A percentile compares a stretch with the other conserved stretches of the same genome.
Evolutionary conservation across 2,113 vertebrate species (phyloP).

Genomic region (Nestor notabilis): DNA sequence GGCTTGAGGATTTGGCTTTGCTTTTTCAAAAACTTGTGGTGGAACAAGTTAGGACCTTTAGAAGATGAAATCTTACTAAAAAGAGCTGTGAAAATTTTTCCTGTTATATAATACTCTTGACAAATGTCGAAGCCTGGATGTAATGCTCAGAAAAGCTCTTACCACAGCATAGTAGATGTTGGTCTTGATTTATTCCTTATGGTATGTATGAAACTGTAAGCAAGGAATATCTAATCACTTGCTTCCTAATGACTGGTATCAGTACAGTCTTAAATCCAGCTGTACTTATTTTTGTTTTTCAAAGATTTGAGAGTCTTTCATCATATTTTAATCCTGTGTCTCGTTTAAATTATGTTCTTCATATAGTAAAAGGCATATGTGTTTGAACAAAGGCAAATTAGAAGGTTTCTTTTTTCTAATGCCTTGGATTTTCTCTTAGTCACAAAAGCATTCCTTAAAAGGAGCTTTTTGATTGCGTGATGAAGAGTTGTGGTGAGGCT

Average conservation of each 20-base stretch:
- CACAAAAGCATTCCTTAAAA: slow-evolving; percentile 67
- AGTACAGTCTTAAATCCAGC: neutral
- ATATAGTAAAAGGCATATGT: neutral
- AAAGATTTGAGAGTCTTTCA: neutral
- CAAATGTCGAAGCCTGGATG: neutral
- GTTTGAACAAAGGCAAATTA: slow-evolving; percentile 33
- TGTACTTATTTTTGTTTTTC: neutral
- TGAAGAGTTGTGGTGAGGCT: slow-evolving; percentile 41
- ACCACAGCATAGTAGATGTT: neutral
- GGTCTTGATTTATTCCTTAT: neutral
- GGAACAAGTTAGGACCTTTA: neutral
- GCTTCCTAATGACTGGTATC: neutral
- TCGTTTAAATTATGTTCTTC: neutral
- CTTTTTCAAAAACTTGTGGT: neutral
- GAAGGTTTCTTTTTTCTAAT: slow-evolving; percentile 2
- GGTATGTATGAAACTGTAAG: neutral
- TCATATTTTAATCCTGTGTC: neutral
- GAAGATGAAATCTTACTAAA: neutral
- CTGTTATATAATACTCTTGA: neutral
- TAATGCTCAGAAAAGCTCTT: neutral
- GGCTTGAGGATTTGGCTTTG: neutral
- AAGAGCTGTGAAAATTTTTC: neutral
- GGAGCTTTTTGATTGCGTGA: slow-evolving; percentile 62
- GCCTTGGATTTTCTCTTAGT: slow-evolving; percentile 49
- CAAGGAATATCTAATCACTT: neutral